Percentiles rank a stretch among this genome's conserved stretches.
Conservation (phyloP, 2,113 vertebrate genomes). For the Garra rufa region DNA sequence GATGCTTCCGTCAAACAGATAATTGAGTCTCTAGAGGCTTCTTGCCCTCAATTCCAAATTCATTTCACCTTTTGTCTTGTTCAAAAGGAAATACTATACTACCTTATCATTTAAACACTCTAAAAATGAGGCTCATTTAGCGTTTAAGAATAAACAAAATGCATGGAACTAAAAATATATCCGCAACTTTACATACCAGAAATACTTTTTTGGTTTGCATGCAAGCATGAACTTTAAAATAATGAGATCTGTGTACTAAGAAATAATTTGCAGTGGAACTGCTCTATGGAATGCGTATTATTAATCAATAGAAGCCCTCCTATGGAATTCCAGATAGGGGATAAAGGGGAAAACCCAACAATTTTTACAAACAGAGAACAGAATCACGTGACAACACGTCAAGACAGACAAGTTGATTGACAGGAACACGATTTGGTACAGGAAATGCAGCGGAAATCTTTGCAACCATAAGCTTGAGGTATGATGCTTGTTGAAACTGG, state of each 20-base stretch:
- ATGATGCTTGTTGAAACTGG: constrained; percentile 70
- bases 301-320: constrained; percentile 74
- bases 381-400: constrained; percentile 83
- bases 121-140: constrained; percentile 14
- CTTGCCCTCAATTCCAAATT: constrained; percentile 37
- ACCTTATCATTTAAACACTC: neutral
- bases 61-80: constrained; percentile 39
- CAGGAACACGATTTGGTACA: constrained; percentile 64
- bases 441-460: constrained; percentile 66
- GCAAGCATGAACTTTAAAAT: constrained; percentile 20
- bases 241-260: neutral
- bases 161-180: neutral
- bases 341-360: constrained; percentile 69
- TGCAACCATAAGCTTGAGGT: constrained; percentile 66
- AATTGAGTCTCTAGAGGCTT: constrained; percentile 44
- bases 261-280: neutral
- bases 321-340: constrained; percentile 76
- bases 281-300: neutral
- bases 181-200: neutral
- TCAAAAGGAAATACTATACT: neutral
- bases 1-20: neutral
- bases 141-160: neutral
- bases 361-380: constrained; percentile 89
- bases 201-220: neutral
- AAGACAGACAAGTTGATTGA: constrained; percentile 70